These are phyloP conservation scores for Erythrolamprus reginae DNA, from an alignment of 2,113 vertebrate genomes.

Conservation along the genomic window DNA sequence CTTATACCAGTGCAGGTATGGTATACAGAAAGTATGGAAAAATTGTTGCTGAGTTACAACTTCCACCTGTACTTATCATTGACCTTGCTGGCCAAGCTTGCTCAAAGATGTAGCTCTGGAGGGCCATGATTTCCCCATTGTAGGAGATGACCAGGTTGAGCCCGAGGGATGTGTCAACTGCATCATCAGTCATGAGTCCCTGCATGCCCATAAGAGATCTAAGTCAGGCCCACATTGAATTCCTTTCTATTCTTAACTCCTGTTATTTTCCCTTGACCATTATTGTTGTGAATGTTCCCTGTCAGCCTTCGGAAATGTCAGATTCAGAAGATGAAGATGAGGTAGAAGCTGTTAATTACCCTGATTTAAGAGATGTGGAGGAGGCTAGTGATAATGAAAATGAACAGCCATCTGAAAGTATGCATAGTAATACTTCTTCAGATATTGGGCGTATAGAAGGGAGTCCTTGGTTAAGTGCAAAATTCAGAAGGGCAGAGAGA, in stretches of 20 bases:
- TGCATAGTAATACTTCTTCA: too few relatives aligned
- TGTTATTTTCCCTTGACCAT: neutral
- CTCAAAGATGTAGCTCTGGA: neutral
- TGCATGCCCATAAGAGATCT: neutral
- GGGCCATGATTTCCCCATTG: neutral
- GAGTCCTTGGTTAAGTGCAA: too few relatives aligned
- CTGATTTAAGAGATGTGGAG: too few relatives aligned
- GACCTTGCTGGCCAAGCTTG: neutral
- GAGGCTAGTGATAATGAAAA: too few relatives aligned
- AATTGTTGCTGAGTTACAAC: neutral
- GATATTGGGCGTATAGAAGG: too few relatives aligned
- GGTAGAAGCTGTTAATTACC: too few relatives aligned
- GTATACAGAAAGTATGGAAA: neutral
- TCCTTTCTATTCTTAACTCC: neutral
- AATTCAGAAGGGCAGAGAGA: too few relatives aligned
- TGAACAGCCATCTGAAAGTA: too few relatives aligned
- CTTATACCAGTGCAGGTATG: neutral
- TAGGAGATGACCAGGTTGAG: neutral
- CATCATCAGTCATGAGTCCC: neutral
- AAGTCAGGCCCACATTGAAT: neutral
- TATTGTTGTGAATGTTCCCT: too few relatives aligned
- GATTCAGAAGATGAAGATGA: too few relatives aligned
- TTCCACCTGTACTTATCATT: neutral
- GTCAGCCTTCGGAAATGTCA: too few relatives aligned
- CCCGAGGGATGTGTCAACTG: neutral